Evolutionary conservation across 2,888 invertebrate species (phyloP), one percentile per base, ranked within the genome.

Genomic region (Stenoptilia bipunctidactyla): DNA sequence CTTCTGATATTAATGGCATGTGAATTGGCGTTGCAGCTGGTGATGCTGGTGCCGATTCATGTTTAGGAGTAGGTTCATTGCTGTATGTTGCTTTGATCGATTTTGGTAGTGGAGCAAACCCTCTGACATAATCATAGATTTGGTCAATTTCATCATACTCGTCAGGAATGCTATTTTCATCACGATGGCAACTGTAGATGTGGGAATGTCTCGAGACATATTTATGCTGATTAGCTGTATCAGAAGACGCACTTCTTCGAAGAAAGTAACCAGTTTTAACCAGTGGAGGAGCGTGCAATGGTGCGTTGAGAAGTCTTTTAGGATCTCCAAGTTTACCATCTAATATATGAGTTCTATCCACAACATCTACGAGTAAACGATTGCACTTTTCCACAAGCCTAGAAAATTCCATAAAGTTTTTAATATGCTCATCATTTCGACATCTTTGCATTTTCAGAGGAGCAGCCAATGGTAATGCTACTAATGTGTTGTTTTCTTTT

Each of bases 81-180:
- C 72, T 77, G 56, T 89, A 90, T 0, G 89, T 89, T 1, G 89
- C 88, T 56, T 89, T 86, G 15, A 91, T 88, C 58, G 89, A 92
- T 67, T 94, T 93, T 3, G 96, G 95, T 15, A 95, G 85, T 1
- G 95, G 95, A 38, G 96, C 96, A 53, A 97, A 92, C 1, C 97
- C 96, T 46, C 97, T 86, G 0, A 97, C 96, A 68, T 97, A 97
- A 66, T 96, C 96, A 66, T 97, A 97, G 50, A 97, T 95, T 74
- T 97, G 95, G 84, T 97, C 97, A 53, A 97, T 96, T 75, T 97
- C 96, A 55, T 96, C 95, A 72, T 97, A 96, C 58, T 96, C 95
- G 64, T 94, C 93, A 20, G 90, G 86, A 38, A 87, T 85, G 48
- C 87, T 85, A 52, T 87, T 88, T 58, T 89, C 90, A 55, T 89